These are phyloP conservation scores for Galago senegalensis DNA, from an alignment of 2,797 vertebrate genomes.

Conservation along the genomic window DNA sequence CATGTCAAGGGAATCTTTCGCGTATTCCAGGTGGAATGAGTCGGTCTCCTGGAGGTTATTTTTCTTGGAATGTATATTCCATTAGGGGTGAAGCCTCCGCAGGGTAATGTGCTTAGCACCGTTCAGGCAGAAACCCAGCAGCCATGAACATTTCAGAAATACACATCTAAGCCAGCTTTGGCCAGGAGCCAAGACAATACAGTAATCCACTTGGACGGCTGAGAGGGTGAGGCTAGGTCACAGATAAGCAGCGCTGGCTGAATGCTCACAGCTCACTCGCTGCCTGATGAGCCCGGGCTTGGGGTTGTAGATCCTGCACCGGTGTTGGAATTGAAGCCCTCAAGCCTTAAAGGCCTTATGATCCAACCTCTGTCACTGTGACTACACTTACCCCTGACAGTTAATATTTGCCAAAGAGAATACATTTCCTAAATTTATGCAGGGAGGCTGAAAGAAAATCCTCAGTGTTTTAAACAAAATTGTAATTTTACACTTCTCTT, in stretches of 20 bases:
- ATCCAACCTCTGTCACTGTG: neutral
- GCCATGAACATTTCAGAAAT: conserved; percentile 59
- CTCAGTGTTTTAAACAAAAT: neutral
- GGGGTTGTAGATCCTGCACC: rapidly evolving
- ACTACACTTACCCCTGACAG: neutral
- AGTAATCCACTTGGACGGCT: conserved; percentile 77
- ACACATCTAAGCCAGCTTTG: conserved; percentile 55
- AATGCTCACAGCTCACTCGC: neutral
- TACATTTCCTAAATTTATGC: neutral
- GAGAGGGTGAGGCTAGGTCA: conserved; percentile 71
- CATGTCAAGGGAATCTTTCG: neutral
- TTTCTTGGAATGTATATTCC: neutral
- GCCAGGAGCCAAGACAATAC: conserved; percentile 40
- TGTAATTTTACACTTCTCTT: conserved; percentile 27
- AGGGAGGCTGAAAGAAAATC: conserved; percentile 43
- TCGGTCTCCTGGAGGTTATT: neutral
- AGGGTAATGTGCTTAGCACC: neutral
- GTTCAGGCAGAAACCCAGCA: neutral
- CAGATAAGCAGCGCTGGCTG: neutral
- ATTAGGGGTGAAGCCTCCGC: neutral
- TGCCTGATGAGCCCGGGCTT: neutral
- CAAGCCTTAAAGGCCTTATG: neutral
- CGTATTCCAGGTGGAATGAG: neutral
- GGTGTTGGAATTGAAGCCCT: neutral
- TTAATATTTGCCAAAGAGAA: neutral